Conservation (phyloP, 2,888 invertebrate genomes). For the Nymphalis urticae region DNA sequence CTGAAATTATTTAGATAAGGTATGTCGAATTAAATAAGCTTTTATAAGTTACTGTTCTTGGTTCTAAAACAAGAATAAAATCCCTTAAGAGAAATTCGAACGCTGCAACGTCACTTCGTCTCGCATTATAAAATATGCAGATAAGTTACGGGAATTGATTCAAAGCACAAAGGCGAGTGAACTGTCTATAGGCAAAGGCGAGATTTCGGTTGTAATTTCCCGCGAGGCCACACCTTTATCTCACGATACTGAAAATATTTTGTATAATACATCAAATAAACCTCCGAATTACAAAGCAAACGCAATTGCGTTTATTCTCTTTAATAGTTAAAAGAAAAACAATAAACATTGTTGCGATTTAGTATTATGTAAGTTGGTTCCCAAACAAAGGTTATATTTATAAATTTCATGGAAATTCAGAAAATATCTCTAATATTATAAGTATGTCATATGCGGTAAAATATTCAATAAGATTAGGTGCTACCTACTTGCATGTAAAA, state of each 20-base stretch:
- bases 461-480: no score
- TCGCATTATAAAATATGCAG: conserved; percentile 79
- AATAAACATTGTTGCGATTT: no score
- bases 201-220: conserved; percentile 80
- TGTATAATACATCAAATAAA: conserved; percentile 24
- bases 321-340: not conserved
- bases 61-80: not conserved
- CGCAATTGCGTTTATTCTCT: not conserved
- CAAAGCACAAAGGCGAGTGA: conserved; percentile 71
- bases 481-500: no score
- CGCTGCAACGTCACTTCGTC: conserved; percentile 67
- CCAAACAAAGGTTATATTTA: no score
- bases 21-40: not conserved
- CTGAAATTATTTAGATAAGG: not conserved
- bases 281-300: conserved; percentile 12
- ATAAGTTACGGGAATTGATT: conserved; percentile 81
- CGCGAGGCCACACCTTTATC: conserved; percentile 72
- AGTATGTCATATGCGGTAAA: no score
- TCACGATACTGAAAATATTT: conserved; percentile 70
- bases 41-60: not conserved
- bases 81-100: conserved; percentile 6
- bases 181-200: conserved; percentile 71
- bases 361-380: no score
- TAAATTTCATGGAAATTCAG: no score
- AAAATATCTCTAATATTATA: no score